phyloP scores from a whole-genome alignment of 1,140 invertebrate species.

The Bicyclus anynana region DNA sequence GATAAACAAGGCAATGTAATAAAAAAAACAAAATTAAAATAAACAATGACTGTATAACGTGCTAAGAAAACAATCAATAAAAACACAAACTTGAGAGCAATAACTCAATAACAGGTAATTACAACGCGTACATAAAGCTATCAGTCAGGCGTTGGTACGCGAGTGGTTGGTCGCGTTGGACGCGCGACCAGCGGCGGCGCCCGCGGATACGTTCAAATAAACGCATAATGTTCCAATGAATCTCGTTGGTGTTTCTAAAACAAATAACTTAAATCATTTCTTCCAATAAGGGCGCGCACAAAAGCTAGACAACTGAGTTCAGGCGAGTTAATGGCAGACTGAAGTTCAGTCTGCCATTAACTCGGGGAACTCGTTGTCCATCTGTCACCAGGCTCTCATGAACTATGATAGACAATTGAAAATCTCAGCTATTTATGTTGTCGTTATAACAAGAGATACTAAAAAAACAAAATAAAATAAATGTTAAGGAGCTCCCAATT shows the following conservation, averaged over 20 bases:
- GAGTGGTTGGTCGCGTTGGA: conserved; percentile 25
- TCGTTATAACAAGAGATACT: too few relatives aligned
- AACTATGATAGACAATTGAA: too few relatives aligned
- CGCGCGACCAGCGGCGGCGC: conserved; percentile 40
- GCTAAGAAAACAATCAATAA: conserved; percentile 33
- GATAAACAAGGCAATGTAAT: too few relatives aligned
- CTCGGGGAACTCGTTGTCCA: too few relatives aligned
- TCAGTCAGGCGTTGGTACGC: conserved; percentile 28
- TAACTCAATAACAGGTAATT: conserved; percentile 47
- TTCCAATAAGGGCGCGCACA: conserved; percentile 23
- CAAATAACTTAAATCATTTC: conserved; percentile 72
- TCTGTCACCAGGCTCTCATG: too few relatives aligned
- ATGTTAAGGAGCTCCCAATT: too few relatives aligned
- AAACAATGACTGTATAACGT: conserved; percentile 2
- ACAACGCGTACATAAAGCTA: conserved; percentile 37
- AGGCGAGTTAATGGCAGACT: too few relatives aligned
- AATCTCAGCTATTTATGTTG: too few relatives aligned
- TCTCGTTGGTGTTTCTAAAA: conserved; percentile 63
- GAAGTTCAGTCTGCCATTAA: too few relatives aligned
- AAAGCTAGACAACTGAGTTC: not conserved
- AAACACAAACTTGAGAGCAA: conserved; percentile 22
- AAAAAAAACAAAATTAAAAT: too few relatives aligned
- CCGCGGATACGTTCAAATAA: conserved; percentile 41
- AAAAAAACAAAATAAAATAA: too few relatives aligned
- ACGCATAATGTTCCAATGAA: conserved; percentile 60